Percentiles rank a stretch among this genome's conserved stretches.
These are phyloP conservation scores for Scaptomyza cyrtandrae DNA, from an alignment of 2,888 invertebrate genomes.

Conservation along the genomic window DNA sequence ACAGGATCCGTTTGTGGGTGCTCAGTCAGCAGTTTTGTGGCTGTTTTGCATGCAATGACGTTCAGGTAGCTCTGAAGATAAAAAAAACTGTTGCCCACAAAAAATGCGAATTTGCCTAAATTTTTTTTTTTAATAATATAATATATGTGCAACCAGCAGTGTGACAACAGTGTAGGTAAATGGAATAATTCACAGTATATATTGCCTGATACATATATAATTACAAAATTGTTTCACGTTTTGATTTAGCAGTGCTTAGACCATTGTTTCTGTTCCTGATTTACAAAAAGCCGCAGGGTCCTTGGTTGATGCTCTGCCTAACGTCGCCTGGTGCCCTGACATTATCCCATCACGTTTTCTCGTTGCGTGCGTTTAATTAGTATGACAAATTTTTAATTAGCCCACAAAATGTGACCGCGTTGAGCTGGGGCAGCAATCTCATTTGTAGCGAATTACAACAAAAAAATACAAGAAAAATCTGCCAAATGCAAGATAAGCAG, in stretches of 20 bases:
- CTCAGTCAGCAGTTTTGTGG: conserved; percentile 63
- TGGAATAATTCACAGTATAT: conserved; percentile 13
- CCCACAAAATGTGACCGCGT: conserved; percentile 68
- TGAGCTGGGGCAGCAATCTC: conserved; percentile 64
- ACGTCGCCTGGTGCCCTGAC: conserved; percentile 14
- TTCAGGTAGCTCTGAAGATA: conserved; percentile 45
- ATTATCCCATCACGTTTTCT: conserved; percentile 35
- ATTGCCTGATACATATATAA: conserved; percentile 66
- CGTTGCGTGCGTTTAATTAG: conserved; percentile 72
- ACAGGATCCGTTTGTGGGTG: conserved; percentile 26
- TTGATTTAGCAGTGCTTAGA: conserved; percentile 17
- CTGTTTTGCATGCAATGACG: conserved; percentile 30
- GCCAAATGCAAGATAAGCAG: conserved; percentile 66
- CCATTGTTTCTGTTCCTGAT: conserved; percentile 38
- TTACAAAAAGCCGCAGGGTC: conserved; percentile 54
- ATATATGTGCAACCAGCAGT: conserved; percentile 46
- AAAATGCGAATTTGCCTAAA: conserved; percentile 71
- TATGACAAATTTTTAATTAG: conserved; percentile 80
- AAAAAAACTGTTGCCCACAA: conserved; percentile 35
- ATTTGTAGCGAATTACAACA: conserved; percentile 67
- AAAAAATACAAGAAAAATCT: conserved; percentile 44
- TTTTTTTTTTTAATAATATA: conserved; percentile 61
- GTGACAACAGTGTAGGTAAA: conserved; percentile 3
- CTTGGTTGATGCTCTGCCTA: conserved; percentile 15
- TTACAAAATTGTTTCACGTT: conserved; percentile 51